Conservation (phyloP, 2,113 vertebrate species). For the Pedionomus torquatus region DNA sequence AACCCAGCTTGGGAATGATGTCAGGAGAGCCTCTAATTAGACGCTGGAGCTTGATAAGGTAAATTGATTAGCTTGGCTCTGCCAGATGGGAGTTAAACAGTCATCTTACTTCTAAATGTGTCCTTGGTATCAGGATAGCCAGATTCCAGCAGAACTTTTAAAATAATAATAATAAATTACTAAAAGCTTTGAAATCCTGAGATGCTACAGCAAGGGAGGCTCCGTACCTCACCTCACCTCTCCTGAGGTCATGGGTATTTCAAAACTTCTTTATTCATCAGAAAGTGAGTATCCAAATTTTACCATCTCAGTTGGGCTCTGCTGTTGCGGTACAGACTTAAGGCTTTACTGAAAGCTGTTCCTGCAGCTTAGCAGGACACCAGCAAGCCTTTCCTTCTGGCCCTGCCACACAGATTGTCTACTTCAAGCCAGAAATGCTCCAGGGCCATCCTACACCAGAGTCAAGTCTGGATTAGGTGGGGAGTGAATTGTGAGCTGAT, state of each 20-base stretch:
- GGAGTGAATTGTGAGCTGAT: background rate
- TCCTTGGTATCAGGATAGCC: rapidly evolving
- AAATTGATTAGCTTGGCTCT: background rate
- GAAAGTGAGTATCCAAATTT: background rate
- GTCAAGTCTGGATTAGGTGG: background rate
- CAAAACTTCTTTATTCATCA: background rate
- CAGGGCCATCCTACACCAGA: background rate
- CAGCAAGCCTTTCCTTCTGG: background rate
- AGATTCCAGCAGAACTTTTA: too few relatives aligned
- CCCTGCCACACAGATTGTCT: rapidly evolving
- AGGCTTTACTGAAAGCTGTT: rapidly evolving
- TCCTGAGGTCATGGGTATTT: rapidly evolving
- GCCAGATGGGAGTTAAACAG: background rate
- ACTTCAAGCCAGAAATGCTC: background rate
- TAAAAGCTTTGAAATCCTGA: background rate
- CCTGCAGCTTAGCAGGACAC: background rate
- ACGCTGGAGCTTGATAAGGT: background rate
- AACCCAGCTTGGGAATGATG: background rate
- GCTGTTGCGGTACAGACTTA: background rate
- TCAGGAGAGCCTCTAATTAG: constrained; percentile 16
- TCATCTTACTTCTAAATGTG: background rate
- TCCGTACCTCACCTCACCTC: rapidly evolving
- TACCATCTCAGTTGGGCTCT: rapidly evolving
- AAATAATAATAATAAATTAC: too few relatives aligned
- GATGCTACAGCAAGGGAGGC: background rate